These are phyloP conservation scores for Drosophila littoralis DNA, from an alignment of 1,140 invertebrate species.

Conservation along the genomic window DNA sequence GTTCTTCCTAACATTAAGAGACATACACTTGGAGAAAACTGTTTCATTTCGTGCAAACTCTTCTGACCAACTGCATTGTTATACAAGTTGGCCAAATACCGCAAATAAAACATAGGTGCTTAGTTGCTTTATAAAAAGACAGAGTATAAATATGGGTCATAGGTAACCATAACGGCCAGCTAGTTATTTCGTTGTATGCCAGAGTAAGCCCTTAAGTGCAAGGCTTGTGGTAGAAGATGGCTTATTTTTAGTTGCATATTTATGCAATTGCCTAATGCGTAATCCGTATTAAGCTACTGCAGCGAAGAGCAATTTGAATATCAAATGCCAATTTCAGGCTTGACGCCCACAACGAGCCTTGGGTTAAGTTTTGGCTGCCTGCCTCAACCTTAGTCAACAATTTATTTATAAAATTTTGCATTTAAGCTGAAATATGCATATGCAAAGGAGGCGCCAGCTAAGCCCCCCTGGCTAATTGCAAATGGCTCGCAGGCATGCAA, in stretches of 20 bases:
- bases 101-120: too few species aligned
- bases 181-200: too few species aligned
- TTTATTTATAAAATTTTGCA: slow-evolving; percentile 43
- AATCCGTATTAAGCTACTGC: slow-evolving; percentile 25
- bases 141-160: too few species aligned
- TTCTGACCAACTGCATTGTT: too few species aligned
- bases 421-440: slow-evolving; percentile 57
- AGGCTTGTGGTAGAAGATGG: too few species aligned
- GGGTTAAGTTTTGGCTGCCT: background rate
- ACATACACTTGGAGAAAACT: too few species aligned
- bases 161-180: too few species aligned
- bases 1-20: too few species aligned
- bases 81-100: too few species aligned
- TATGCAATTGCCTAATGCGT: slow-evolving; percentile 35
- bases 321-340: slow-evolving; percentile 13
- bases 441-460: slow-evolving; percentile 34
- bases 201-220: too few species aligned
- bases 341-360: background rate
- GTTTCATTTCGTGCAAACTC: too few species aligned
- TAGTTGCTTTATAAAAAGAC: too few species aligned
- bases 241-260: slow-evolving; percentile 17
- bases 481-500: slow-evolving; percentile 48
- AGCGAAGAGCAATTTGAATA: slow-evolving; percentile 32
- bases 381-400: background rate
- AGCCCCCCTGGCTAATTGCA: slow-evolving; percentile 59